Base-by-base conservation (phyloP, 2,888 invertebrate genomes). In the Nudaria mundana region DNA sequence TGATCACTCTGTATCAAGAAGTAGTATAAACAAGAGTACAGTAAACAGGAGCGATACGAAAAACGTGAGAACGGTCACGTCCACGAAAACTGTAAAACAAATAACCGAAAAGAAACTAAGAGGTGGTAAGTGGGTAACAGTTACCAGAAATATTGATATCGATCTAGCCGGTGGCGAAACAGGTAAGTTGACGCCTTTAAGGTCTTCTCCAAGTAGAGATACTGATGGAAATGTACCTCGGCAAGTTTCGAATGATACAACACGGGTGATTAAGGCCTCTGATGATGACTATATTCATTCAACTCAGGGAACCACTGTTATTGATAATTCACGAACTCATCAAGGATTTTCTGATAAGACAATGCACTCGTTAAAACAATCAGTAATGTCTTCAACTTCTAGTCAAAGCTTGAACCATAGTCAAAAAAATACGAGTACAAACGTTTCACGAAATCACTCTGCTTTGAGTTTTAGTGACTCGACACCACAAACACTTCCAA, bases 141-240 rank as follows among this genome's bases (percentile, higher is more conserved):
- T 91, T 43, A 91, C 89, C 37, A 80, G 91, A 52, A 90, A 93
- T 60, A 91, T 92, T 75, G 93, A 93, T 74, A 94, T 94, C 0
- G 92, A 92, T 42, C 91, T 94, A 37, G 49, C 52, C 32, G 67
- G 65, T 29, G 67, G 65, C 18, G 66, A 76, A 31, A 53, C 53
- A 7, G 64, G 55, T 30, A 64, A 52, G 42, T 37, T 49, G 5
- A 37, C 37, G 14, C 42, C 54, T 4, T 55, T 46, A 28, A 44
- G 46, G 15, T 38, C 44, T 20, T 37, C 53, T 32, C 28, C 39
- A n/a, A 53, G 45, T 22, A 52, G 56, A 50, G 57, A 56, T n/a
- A 42, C 49, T 26, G 63, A 63, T 26, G 60, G 65, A 23, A 57
- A 51, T 18, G 40, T 49, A 11, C 49, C 44, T n/a, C 44, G 44